Evolutionary conservation across 2,113 vertebrate genomes (phyloP).

Genomic region (Myanophis thanlyinensis): DNA sequence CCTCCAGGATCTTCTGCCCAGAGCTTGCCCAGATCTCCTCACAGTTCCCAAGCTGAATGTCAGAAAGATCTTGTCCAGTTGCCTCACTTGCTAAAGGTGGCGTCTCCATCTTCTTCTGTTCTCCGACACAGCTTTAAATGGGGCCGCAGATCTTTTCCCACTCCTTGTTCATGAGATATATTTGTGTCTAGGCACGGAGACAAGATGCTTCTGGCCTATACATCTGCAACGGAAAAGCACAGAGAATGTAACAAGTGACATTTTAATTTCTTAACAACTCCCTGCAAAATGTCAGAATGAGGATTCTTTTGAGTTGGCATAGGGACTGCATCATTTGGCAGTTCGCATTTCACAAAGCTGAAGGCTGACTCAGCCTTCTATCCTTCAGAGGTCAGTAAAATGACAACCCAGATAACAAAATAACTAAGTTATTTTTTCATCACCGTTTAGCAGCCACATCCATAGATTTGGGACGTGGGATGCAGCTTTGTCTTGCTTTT

Average conservation of each 20-base stretch:
- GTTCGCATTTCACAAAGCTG: too few species aligned
- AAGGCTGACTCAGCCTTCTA: too few species aligned
- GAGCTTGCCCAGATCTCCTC: background rate
- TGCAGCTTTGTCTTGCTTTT: too few species aligned
- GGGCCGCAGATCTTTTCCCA: background rate
- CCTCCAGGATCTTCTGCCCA: background rate
- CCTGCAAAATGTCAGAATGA: background rate
- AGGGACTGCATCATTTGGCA: background rate
- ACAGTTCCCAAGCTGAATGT: background rate
- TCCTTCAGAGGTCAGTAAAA: too few species aligned
- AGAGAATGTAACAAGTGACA: background rate
- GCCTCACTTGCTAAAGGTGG: background rate
- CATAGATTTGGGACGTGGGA: too few species aligned
- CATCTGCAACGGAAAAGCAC: background rate
- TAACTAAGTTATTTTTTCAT: too few species aligned
- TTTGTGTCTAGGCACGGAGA: background rate
- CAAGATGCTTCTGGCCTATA: background rate
- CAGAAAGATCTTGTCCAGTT: background rate
- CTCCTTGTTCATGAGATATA: background rate
- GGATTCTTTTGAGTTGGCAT: background rate
- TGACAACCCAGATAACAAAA: too few species aligned
- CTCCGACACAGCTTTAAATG: background rate
- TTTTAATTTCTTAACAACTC: background rate
- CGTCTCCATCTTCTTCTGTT: background rate
- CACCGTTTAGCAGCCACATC: too few species aligned